phyloP scores from a whole-genome alignment of 2,797 vertebrate genomes.

The Sebastes diploproa region DNA sequence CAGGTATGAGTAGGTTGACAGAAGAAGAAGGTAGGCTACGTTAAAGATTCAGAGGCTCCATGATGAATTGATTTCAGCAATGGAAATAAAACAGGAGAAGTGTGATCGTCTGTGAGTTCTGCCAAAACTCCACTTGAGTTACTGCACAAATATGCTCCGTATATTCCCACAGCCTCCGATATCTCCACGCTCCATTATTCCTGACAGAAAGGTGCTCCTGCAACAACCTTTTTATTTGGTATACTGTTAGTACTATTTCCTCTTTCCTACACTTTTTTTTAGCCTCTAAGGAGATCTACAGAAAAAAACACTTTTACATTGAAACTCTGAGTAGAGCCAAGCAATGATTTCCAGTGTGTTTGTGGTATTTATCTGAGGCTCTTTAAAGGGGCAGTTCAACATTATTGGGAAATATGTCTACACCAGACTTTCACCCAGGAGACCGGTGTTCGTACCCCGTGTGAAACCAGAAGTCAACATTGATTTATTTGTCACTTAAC shows the following conservation, averaged over 20 bases:
- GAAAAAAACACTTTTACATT: neutral
- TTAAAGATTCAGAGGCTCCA: constrained; percentile 59
- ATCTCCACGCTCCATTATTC: constrained; percentile 45
- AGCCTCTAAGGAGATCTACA: neutral
- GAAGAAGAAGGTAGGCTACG: constrained; percentile 46
- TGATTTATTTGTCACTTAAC: no score
- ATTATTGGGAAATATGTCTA: neutral
- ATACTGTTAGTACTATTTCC: constrained; percentile 4
- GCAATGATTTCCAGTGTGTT: neutral
- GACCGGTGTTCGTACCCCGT: no score
- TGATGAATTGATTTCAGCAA: constrained; percentile 60
- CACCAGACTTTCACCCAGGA: no score
- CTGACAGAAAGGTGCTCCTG: constrained; percentile 42
- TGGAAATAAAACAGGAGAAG: constrained; percentile 61
- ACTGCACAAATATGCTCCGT: constrained; percentile 63
- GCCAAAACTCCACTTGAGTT: constrained; percentile 65
- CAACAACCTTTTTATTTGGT: constrained; percentile 34
- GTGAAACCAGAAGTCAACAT: no score
- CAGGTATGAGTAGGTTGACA: constrained; percentile 63
- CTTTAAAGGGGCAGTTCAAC: neutral
- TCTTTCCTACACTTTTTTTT: neutral
- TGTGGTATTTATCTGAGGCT: neutral
- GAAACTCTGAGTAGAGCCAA: neutral
- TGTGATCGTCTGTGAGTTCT: constrained; percentile 51
- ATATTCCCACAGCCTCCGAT: constrained; percentile 58